Conservation (phyloP, 2,797 vertebrate species). For the Zenarchopterus dispar region DNA sequence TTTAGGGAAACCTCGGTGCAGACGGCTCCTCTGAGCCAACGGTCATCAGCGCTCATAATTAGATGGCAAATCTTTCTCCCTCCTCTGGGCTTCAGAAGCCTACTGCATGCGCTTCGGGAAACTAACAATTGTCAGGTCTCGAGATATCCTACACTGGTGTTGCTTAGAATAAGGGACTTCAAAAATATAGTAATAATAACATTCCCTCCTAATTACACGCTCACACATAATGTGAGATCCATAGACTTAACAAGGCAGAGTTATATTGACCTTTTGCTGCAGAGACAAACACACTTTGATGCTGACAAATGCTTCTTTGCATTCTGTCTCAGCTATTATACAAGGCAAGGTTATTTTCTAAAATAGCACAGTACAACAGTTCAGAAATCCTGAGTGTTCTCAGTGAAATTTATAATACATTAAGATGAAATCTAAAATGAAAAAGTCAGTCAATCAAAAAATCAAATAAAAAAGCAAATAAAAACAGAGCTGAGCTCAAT, state of each 20-base stretch:
- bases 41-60: slow-evolving; percentile 46
- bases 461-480: no score
- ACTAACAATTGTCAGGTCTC: slow-evolving; percentile 29
- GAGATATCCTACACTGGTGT: slow-evolving; percentile 19
- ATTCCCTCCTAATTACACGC: neutral
- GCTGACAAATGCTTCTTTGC: slow-evolving; percentile 20
- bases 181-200: slow-evolving; percentile 4
- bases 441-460: no score
- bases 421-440: no score
- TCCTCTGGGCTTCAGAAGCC: slow-evolving; percentile 27
- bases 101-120: slow-evolving; percentile 24
- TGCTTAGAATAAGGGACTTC: slow-evolving; percentile 23
- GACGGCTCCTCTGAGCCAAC: slow-evolving; percentile 24
- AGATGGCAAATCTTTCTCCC: slow-evolving; percentile 31
- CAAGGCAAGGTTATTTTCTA: no score
- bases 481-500: no score
- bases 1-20: slow-evolving; percentile 27
- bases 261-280: slow-evolving; percentile 27
- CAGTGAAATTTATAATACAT: no score
- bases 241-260: slow-evolving; percentile 13
- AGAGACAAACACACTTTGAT: slow-evolving; percentile 36
- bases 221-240: neutral
- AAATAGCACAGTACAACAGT: no score
- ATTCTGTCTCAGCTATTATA: slow-evolving; percentile 7
- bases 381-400: no score